A percentile compares a stretch with the other conserved stretches of the same genome.
phyloP scores from a whole-genome alignment of 2,797 vertebrate species.

The Philypnodon macrostomus region DNA sequence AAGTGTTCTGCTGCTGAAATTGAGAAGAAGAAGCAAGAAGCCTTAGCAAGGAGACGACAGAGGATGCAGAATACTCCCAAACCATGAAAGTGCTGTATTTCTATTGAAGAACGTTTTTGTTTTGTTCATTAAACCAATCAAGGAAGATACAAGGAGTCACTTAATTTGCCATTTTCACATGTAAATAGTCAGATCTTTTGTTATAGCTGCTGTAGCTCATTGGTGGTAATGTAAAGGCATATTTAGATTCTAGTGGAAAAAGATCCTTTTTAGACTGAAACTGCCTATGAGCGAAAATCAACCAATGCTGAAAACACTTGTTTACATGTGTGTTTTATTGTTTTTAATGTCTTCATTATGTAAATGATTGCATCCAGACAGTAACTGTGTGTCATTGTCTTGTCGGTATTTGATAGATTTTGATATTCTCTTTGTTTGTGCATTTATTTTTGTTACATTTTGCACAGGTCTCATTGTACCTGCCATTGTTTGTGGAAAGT shows the following conservation, averaged over 20 bases:
- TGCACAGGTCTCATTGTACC: conserved; percentile 14
- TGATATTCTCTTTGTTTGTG: not conserved
- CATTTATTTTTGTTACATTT: conserved; percentile 11
- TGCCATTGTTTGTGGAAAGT: not conserved
- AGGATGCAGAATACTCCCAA: conserved; percentile 72
- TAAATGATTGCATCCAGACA: too few relatives aligned
- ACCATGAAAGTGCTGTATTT: conserved; percentile 34
- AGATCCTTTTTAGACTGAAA: conserved; percentile 10
- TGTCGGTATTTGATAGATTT: not conserved
- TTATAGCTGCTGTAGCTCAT: conserved; percentile 15
- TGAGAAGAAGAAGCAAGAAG: conserved; percentile 90
- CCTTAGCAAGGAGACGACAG: conserved; percentile 83
- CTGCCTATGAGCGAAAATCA: not conserved
- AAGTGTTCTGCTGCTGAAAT: conserved; percentile 88
- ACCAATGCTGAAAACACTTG: not conserved
- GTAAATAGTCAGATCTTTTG: conserved; percentile 7
- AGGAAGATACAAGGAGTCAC: too few relatives aligned
- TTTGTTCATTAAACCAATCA: too few relatives aligned
- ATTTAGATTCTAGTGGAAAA: not conserved
- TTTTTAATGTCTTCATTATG: not conserved
- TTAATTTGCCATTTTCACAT: not conserved
- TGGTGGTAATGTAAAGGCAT: conserved; percentile 20
- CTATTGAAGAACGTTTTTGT: conserved; percentile 1
- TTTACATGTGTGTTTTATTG: not conserved
- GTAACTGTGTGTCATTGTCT: not conserved